Evolutionary conservation across 2,888 invertebrate genomes (phyloP).

Genomic region (Beris chalybata): DNA sequence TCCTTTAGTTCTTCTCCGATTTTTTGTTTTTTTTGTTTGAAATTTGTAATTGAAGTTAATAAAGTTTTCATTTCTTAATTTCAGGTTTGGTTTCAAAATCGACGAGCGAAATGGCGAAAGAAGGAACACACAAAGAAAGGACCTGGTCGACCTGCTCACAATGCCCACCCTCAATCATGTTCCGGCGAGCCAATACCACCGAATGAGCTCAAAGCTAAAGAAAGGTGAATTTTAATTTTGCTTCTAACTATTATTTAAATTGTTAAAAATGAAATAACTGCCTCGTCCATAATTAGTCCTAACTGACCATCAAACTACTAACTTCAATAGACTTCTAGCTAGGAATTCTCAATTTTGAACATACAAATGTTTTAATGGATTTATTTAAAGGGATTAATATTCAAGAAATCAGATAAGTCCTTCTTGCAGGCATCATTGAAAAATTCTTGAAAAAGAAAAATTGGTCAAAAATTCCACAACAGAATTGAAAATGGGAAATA

Average conservation of each 20-base stretch:
- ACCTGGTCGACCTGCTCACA: constrained; percentile 96
- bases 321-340: too few relatives aligned
- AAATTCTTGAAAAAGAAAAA: too few relatives aligned
- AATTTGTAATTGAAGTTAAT: background rate
- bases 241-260: background rate
- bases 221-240: constrained; percentile 61
- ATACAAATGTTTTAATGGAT: too few relatives aligned
- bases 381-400: too few relatives aligned
- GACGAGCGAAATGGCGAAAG: constrained; percentile 98
- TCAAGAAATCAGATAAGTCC: too few relatives aligned
- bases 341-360: too few relatives aligned
- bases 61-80: constrained; percentile 41
- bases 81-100: constrained; percentile 99
- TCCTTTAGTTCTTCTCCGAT: background rate
- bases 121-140: constrained; percentile 99
- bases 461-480: too few relatives aligned
- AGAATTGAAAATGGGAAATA: too few relatives aligned
- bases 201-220: constrained; percentile 81
- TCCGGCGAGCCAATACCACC: constrained; percentile 96
- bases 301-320: too few relatives aligned
- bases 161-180: constrained; percentile 97
- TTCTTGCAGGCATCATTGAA: too few relatives aligned
- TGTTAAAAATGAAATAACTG: background rate
- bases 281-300: too few relatives aligned
- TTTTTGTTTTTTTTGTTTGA: constrained; percentile 47